A percentile compares a stretch with the other conserved stretches of the same genome.
Evolutionary conservation across 2,888 invertebrate genomes (phyloP).

Genomic region (Odontomyia ornata): DNA sequence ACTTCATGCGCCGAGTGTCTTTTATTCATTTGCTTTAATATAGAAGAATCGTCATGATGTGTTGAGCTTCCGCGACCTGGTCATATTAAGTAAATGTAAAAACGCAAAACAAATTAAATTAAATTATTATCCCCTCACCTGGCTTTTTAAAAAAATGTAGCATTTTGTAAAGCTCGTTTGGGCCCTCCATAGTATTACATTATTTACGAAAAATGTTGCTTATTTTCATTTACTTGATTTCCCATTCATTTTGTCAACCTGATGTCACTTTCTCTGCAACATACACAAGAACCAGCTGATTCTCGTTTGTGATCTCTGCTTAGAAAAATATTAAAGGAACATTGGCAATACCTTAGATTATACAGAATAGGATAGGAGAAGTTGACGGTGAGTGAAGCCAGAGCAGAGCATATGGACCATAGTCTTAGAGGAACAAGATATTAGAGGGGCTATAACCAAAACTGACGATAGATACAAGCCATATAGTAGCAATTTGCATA

Average conservation of each 20-base stretch:
- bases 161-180: conserved; percentile 40
- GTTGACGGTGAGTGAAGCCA: too few species aligned
- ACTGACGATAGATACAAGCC: too few species aligned
- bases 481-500: too few species aligned
- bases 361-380: too few species aligned
- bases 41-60: conserved; percentile 43
- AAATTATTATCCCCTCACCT: conserved; percentile 38
- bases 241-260: not conserved
- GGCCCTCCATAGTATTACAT: not conserved
- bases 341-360: too few species aligned
- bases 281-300: too few species aligned
- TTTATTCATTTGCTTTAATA: conserved; percentile 15
- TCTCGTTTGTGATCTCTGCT: not conserved
- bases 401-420: too few species aligned
- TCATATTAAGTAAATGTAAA: not conserved
- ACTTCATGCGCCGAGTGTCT: conserved; percentile 38
- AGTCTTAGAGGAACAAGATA: too few species aligned
- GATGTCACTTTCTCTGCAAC: not conserved
- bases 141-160: conserved; percentile 49
- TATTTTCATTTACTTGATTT: not conserved
- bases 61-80: not conserved
- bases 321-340: too few species aligned
- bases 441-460: too few species aligned
- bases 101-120: conserved; percentile 44
- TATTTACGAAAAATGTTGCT: conserved; percentile 8